Percentiles rank a stretch among this genome's conserved stretches.
phyloP scores from a whole-genome alignment of 2,888 invertebrate genomes.

The Lasius platythorax region DNA sequence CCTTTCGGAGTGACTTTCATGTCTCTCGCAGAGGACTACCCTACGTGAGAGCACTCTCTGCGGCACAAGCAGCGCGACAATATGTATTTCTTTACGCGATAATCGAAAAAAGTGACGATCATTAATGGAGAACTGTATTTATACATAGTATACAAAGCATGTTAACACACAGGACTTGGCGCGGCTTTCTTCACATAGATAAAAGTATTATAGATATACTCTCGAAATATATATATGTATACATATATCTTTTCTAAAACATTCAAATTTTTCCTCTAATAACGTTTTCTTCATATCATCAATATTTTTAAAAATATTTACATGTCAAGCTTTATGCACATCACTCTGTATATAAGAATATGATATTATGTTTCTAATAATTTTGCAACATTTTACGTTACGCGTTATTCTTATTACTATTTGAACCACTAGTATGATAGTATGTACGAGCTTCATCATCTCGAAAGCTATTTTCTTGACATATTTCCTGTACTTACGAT shows the following conservation, averaged over 20 bases:
- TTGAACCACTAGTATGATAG: background rate
- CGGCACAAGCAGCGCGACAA: no score
- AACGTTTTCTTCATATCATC: background rate
- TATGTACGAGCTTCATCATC: background rate
- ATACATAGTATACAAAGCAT: no score
- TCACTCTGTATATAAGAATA: no score
- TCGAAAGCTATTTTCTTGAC: background rate
- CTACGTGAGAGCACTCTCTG: background rate
- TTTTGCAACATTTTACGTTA: background rate
- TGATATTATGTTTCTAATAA: background rate
- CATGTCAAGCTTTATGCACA: no score
- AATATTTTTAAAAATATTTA: background rate
- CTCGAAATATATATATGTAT: background rate
- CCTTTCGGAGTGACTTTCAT: constrained; percentile 25
- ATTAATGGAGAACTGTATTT: background rate
- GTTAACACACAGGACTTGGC: no score
- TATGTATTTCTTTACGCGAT: background rate
- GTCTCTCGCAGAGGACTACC: background rate
- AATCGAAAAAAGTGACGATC: background rate
- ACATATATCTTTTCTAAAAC: background rate
- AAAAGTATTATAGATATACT: no score
- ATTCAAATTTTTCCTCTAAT: background rate
- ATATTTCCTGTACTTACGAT: background rate
- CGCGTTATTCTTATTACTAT: background rate
- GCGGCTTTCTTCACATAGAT: no score